Evolutionary conservation across 2,888 invertebrate genomes (phyloP), one percentile per base, ranked within the genome.

Genomic region (Pemphredon lugubris): DNA sequence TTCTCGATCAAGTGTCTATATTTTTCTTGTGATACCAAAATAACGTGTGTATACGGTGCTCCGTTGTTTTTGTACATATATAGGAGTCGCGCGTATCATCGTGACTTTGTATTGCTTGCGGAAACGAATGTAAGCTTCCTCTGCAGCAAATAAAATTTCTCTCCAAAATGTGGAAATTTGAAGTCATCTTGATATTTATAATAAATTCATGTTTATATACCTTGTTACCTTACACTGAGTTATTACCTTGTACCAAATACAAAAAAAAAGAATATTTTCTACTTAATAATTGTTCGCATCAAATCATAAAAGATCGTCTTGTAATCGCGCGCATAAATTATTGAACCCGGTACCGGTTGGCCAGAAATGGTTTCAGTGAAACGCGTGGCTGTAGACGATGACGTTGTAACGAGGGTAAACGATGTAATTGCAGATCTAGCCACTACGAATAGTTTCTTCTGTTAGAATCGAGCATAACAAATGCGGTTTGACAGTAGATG

Each of bases 1-100:
- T 82, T 61, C 66, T 86, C 47, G 82, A 81, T 67, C 71, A 75
- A 70, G 59, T 84, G 50, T 81, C 82, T 14, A 59, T 83, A 78
- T 85, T 80, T 63, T 80, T 86, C 64, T 21, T 83, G 51, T 84
- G 44, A 72, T n/a, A n/a, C 32, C n/a, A 2, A 26, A 1, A 13
- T 53, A 11, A 9, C 14, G 23, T 14, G 26, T 20, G 4, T 44
- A 18, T 37, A 20, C 44, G 23, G 13, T 16, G 9, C 16, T 32
- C 21, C 20, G 3, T n/a, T 34, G 32, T 21, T 16, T 64, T 20
- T n/a, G 30, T 23, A 54, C 3, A 57, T 20, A 47, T 9, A 18
- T 5, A 11, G 5, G 1, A 16, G 4, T 42, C 7, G 5, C 18
- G n/a, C n/a, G n/a, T n/a, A n/a, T n/a, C n/a, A n/a, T n/a, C n/a